Percentiles rank a stretch among this genome's conserved stretches.
These are phyloP conservation scores for Heterodera filipjevi DNA, from an alignment of 2,888 invertebrate genomes.

Conservation along the genomic window DNA sequence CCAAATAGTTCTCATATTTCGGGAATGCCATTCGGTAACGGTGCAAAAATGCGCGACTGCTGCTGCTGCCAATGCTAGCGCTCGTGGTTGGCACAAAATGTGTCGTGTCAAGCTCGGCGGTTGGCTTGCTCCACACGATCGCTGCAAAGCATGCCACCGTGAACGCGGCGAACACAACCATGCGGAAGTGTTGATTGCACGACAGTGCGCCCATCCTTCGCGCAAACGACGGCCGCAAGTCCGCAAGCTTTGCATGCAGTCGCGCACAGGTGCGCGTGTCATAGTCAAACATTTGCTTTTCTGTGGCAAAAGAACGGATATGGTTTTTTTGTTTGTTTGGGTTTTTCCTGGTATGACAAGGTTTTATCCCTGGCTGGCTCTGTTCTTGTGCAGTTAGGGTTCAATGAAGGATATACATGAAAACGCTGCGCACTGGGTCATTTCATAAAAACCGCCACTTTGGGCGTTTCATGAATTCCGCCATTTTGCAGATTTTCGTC, in stretches of 20 bases:
- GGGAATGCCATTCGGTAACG: conserved; percentile 28
- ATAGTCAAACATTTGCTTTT: conserved; percentile 47
- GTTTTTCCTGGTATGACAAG: too few relatives aligned
- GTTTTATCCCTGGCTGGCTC: too few relatives aligned
- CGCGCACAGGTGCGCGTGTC: conserved; percentile 42
- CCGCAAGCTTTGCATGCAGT: conserved; percentile 60
- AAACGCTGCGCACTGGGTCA: too few relatives aligned
- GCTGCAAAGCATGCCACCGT: conserved; percentile 48
- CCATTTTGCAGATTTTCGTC: too few relatives aligned
- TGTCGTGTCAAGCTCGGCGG: conserved; percentile 31
- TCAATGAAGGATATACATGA: too few relatives aligned
- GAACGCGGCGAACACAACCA: conserved; percentile 47
- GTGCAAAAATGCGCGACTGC: conserved; percentile 20
- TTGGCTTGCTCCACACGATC: conserved; percentile 45
- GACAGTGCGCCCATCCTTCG: conserved; percentile 49
- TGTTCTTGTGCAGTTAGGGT: too few relatives aligned
- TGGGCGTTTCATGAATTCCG: too few relatives aligned
- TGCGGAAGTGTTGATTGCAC: conserved; percentile 44
- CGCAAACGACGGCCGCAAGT: conserved; percentile 50
- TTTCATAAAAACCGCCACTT: too few relatives aligned
- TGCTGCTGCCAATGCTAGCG: conserved; percentile 21
- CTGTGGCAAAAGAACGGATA: conserved; percentile 30
- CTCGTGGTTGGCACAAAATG: conserved; percentile 29
- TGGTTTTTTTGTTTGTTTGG: too few relatives aligned
- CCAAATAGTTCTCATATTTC: conserved; percentile 45